Evolutionary conservation across 2,113 vertebrate genomes (phyloP).

Genomic region (Nothocercus nigrocapillus): DNA sequence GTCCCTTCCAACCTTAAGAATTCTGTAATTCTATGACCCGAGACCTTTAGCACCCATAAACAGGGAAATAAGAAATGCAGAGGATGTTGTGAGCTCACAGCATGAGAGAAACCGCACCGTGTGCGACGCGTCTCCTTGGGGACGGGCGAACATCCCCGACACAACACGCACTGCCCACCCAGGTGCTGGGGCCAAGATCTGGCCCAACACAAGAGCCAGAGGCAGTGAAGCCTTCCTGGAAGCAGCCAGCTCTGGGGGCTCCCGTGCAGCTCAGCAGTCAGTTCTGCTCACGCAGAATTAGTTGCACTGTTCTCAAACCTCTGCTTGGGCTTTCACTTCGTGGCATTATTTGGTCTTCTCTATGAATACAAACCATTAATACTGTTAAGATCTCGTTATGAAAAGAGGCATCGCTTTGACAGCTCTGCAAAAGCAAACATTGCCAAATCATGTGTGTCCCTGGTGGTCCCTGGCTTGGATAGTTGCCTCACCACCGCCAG

Average conservation of each 20-base stretch:
- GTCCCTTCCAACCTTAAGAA: too few species aligned
- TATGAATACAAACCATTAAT: not conserved
- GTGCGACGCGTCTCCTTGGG: fast-evolving
- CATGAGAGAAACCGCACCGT: not conserved
- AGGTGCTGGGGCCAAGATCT: not conserved
- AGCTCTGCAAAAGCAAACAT: not conserved
- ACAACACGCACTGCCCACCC: too few species aligned
- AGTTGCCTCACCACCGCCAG: not conserved
- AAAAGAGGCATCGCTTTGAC: not conserved
- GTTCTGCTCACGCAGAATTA: not conserved
- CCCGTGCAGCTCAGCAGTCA: fast-evolving
- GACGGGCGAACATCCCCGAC: not conserved
- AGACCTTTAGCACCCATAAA: not conserved
- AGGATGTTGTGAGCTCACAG: not conserved
- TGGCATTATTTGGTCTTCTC: not conserved
- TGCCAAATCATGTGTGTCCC: not conserved
- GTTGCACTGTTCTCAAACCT: fast-evolving
- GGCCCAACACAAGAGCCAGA: not conserved
- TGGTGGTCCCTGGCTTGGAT: not conserved
- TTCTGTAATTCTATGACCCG: not conserved
- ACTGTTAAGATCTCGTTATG: not conserved
- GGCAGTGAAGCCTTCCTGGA: not conserved
- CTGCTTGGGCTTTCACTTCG: too few species aligned
- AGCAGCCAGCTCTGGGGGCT: fast-evolving
- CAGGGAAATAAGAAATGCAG: not conserved